Conservation (phyloP, 2,888 invertebrate species). For the Ctenicera cuprea region DNA sequence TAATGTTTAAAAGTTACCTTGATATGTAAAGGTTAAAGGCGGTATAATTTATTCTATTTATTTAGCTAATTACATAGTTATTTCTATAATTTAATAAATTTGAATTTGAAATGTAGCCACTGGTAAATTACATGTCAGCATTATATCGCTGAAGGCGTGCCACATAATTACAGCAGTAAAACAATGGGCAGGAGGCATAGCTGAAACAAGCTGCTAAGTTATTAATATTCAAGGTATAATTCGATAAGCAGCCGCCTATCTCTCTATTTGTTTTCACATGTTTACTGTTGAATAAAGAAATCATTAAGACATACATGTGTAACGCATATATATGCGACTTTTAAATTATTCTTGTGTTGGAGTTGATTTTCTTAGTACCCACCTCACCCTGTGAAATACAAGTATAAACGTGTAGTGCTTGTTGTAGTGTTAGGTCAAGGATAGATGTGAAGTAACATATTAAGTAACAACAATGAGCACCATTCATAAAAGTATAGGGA, state of each 20-base stretch:
- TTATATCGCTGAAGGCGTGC: constrained; percentile 38
- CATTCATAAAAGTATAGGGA: too few species aligned
- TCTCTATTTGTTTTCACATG: constrained; percentile 46
- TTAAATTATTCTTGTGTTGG: constrained; percentile 17
- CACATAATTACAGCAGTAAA: constrained; percentile 47
- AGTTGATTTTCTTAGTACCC: not conserved
- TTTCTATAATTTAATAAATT: constrained; percentile 43
- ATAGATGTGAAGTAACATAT: too few species aligned
- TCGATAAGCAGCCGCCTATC: constrained; percentile 40
- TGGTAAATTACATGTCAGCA: constrained; percentile 45
- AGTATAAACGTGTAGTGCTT: too few species aligned
- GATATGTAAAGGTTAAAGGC: not conserved
- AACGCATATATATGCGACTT: not conserved
- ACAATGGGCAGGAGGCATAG: constrained; percentile 49
- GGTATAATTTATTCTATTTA: constrained; percentile 26
- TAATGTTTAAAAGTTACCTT: not conserved
- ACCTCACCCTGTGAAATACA: too few species aligned
- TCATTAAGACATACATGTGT: constrained; percentile 11
- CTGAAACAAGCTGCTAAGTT: constrained; percentile 48
- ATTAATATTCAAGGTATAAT: constrained; percentile 50
- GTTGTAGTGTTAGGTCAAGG: too few species aligned
- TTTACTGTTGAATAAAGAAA: constrained; percentile 35
- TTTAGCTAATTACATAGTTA: constrained; percentile 34
- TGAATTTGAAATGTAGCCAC: constrained; percentile 47
- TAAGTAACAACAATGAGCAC: too few species aligned